phyloP scores from a whole-genome alignment of 2,113 vertebrate species.

The Urocolius indicus region DNA sequence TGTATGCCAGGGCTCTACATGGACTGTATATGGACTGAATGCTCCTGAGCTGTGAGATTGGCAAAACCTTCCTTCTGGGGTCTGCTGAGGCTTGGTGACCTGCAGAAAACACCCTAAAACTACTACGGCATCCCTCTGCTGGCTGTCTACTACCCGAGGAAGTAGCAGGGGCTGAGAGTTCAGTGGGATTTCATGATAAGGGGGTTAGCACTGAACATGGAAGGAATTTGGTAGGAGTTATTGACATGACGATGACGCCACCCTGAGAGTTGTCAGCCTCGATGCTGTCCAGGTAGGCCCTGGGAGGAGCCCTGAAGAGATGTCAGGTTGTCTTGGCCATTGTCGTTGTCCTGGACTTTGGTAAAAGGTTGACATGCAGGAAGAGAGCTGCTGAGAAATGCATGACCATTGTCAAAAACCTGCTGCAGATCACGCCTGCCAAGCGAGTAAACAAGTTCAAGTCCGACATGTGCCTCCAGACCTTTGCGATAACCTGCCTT shows the following conservation, averaged over 20 bases:
- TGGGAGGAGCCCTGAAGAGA: not conserved
- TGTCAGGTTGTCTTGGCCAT: not conserved
- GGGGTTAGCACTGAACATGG: not conserved
- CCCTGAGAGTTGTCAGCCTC: not conserved
- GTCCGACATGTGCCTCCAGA: not conserved
- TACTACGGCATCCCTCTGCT: not conserved
- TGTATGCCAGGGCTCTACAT: not conserved
- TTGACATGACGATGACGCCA: rapidly evolving
- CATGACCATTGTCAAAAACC: constrained; percentile 14
- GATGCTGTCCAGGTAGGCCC: not conserved
- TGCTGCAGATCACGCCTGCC: not conserved
- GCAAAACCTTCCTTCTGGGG: not conserved
- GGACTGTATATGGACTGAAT: not conserved
- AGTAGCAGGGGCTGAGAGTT: not conserved
- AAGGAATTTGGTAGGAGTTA: not conserved
- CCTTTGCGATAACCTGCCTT: not conserved
- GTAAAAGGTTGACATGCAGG: not conserved
- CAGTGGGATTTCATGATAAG: rapidly evolving
- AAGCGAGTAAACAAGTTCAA: not conserved
- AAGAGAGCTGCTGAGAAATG: constrained; percentile 43
- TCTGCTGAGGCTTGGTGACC: not conserved
- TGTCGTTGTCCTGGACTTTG: not conserved
- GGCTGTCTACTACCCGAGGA: not conserved
- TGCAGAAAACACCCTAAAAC: not conserved
- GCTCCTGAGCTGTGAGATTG: not conserved